These are phyloP conservation scores for Drosophila phalerata DNA, from an alignment of 2,888 invertebrate genomes.

Conservation along the genomic window DNA sequence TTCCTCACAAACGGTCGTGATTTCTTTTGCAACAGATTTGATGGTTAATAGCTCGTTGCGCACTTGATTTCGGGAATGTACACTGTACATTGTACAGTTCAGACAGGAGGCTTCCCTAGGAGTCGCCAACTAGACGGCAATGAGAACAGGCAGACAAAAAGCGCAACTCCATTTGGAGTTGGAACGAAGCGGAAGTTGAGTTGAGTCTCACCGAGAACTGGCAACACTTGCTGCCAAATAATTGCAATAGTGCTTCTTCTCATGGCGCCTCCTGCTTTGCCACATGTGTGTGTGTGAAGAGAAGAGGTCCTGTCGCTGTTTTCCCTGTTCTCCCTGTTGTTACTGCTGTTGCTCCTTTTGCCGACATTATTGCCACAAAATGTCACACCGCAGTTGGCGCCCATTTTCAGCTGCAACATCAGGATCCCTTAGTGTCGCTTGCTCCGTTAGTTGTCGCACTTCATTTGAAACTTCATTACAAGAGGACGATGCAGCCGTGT, in stretches of 20 bases:
- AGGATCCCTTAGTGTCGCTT: constrained; percentile 49
- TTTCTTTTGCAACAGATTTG: constrained; percentile 35
- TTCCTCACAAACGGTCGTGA: constrained; percentile 2
- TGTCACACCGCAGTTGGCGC: constrained; percentile 74
- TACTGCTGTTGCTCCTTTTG: constrained; percentile 20
- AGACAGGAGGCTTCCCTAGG: constrained; percentile 22
- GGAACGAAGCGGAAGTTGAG: constrained; percentile 4
- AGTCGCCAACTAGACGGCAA: constrained; percentile 33
- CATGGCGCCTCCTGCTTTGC: constrained; percentile 28
- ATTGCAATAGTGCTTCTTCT: constrained; percentile 54
- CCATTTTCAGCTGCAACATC: constrained; percentile 23
- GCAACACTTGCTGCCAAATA: constrained; percentile 73
- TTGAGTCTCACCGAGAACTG: constrained; percentile 23
- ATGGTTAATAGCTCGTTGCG: constrained; percentile 66
- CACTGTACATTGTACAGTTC: constrained; percentile 35
- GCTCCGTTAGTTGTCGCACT: constrained; percentile 79
- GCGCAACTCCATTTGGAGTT: constrained; percentile 18
- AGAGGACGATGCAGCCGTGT: constrained; percentile 36
- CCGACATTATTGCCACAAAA: constrained; percentile 76
- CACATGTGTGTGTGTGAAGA: constrained; percentile 32
- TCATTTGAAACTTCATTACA: constrained; percentile 80
- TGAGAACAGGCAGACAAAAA: constrained; percentile 45
- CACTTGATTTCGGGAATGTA: constrained; percentile 34
- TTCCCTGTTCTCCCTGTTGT: background rate
- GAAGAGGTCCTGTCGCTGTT: constrained; percentile 13